Percentiles rank a stretch among this genome's conserved stretches.
phyloP scores from a whole-genome alignment of 2,797 vertebrate species.

The Ibycter americanus region DNA sequence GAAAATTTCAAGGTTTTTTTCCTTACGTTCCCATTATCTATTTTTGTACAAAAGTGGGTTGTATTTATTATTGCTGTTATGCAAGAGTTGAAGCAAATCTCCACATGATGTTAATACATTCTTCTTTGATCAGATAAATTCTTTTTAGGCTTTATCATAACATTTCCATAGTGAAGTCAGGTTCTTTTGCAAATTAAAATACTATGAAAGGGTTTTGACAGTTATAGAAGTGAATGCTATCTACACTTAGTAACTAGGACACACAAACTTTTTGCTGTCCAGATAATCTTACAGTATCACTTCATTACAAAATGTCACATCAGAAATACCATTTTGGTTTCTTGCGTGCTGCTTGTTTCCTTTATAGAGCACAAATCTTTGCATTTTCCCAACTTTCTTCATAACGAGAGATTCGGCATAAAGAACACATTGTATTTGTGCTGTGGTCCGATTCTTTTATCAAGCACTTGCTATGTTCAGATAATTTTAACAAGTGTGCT shows the following conservation, averaged over 20 bases:
- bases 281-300: neutral
- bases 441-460: neutral
- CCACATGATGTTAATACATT: constrained; percentile 37
- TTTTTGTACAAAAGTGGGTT: constrained; percentile 17
- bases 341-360: constrained; percentile 22
- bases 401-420: neutral
- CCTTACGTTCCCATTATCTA: constrained; percentile 45
- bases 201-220: constrained; percentile 17
- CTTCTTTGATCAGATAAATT: constrained; percentile 70
- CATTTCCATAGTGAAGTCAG: constrained; percentile 21
- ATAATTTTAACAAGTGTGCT: constrained; percentile 40
- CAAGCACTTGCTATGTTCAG: neutral
- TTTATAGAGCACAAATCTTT: neutral
- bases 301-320: constrained; percentile 40
- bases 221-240: constrained; percentile 4
- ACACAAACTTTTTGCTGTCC: neutral
- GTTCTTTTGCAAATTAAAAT: constrained; percentile 57
- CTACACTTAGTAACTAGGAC: neutral
- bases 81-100: constrained; percentile 65
- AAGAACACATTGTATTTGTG: constrained; percentile 6
- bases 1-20: neutral
- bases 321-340: neutral
- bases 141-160: constrained; percentile 61
- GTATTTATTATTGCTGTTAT: constrained; percentile 60
- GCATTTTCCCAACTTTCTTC: constrained; percentile 18